Evolutionary conservation across 2,797 vertebrate genomes (phyloP).

Genomic region (Acanthornis magna): DNA sequence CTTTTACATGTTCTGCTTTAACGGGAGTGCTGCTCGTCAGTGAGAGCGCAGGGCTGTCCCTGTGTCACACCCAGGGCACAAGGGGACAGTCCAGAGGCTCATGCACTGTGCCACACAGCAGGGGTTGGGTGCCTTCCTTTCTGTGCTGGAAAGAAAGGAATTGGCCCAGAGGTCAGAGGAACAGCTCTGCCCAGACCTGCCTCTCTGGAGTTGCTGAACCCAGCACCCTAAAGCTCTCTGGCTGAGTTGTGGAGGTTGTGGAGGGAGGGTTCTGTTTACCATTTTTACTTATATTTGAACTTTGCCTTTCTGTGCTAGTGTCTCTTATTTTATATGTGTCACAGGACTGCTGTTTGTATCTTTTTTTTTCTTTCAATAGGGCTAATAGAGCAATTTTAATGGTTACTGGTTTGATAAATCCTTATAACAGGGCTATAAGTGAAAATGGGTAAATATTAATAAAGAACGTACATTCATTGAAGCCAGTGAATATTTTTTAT

Average conservation of each 20-base stretch:
- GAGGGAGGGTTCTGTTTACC: neutral
- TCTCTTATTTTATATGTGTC: neutral
- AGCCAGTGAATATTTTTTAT: neutral
- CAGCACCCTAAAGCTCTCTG: neutral
- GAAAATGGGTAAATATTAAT: neutral
- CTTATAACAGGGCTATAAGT: neutral
- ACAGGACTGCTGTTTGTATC: neutral
- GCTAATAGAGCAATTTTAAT: neutral
- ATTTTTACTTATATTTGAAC: neutral
- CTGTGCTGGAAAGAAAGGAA: neutral
- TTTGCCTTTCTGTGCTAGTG: neutral
- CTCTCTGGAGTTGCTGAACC: neutral
- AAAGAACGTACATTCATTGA: neutral
- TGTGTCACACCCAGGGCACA: neutral
- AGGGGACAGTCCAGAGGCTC: neutral
- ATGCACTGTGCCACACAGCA: fast-evolving
- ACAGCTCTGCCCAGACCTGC: neutral
- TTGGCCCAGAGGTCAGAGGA: neutral
- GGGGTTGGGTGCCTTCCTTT: neutral
- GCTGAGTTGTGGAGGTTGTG: neutral
- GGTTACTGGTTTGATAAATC: neutral
- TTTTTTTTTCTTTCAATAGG: neutral
- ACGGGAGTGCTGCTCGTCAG: neutral
- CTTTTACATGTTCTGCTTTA: neutral
- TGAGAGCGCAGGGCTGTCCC: neutral